Conservation (phyloP, 2,797 vertebrate species). For the Dendrocincla fuliginosa region DNA sequence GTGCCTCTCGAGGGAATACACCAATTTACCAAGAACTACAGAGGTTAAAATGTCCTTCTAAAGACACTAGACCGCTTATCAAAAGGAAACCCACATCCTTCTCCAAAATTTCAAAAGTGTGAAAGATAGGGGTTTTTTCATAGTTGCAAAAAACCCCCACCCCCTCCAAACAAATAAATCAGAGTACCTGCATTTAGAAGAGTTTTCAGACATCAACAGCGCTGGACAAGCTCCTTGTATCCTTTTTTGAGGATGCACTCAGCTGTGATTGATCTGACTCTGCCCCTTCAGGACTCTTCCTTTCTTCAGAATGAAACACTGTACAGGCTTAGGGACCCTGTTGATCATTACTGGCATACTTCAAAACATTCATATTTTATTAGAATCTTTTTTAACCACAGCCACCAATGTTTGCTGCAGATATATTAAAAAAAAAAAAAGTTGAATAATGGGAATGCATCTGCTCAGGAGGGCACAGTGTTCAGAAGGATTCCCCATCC, state of each 20-base stretch:
- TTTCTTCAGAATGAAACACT: background rate
- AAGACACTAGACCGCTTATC: background rate
- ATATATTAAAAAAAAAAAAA: background rate
- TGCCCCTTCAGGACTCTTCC: background rate
- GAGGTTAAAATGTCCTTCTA: background rate
- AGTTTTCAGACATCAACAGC: background rate
- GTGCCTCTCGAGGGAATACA: background rate
- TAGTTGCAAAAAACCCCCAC: background rate
- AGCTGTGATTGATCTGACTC: background rate
- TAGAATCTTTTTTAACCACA: background rate
- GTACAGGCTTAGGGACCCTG: accelerated
- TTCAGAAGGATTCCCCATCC: background rate
- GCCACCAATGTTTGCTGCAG: background rate
- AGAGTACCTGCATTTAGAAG: background rate
- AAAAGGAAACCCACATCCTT: background rate
- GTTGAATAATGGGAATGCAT: background rate
- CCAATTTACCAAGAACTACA: background rate
- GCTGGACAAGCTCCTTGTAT: background rate
- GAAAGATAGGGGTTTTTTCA: background rate
- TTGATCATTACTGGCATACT: background rate
- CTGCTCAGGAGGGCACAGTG: accelerated
- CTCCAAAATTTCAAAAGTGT: background rate
- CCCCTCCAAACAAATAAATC: background rate
- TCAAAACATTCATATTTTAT: background rate
- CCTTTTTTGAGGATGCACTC: background rate